Evolutionary conservation across 2,888 invertebrate genomes (phyloP), one percentile per base, ranked within the genome.

Genomic region (Sarcophaga subvicina): DNA sequence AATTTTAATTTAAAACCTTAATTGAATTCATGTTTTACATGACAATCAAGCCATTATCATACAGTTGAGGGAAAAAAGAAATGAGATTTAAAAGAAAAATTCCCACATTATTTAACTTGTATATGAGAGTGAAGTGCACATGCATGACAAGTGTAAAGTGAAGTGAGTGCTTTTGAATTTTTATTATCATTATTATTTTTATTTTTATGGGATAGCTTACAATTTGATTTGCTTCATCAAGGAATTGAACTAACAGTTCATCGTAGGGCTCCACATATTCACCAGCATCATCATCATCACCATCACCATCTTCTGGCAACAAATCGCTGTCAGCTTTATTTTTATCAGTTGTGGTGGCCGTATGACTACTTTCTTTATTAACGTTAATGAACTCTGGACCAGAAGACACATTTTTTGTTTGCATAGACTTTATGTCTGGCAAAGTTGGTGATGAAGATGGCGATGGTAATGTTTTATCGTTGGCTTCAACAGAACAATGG

Each of bases 161-260:
- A 54, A 14, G 54, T 54, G 54, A 54, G 17, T 37, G 54, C 5
- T 14, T 54, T 12, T 14, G 54, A 14, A 54, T 54, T 12, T 54
- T 54, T 14, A 54, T 12, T 54, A 17, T 54, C 14, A 14, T 12
- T 14, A 14, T 14, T 54, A 14, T 54, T 73, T 54, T 67, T 45
- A 83, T 72, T 72, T 78, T 45, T 67, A 27, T 64, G 64, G 80
- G 37, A 37, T 37, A 84, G 82, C 89, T 89, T 92, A 93, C 93
- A 90, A 92, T 91, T 89, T 90, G 90, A 91, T 92, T 92, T 70
- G 91, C 90, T 90, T 91, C 91, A 85, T 90, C 92, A 87, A 93
- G 89, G 88, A 92, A 92, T 86, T 92, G 90, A 60, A 92, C 91
- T 86, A 93, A 90, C 64, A 91, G 86, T 88, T 91, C 91, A 88